phyloP scores from a whole-genome alignment of 2,113 vertebrate species.

The Dolichotis patagonum region DNA sequence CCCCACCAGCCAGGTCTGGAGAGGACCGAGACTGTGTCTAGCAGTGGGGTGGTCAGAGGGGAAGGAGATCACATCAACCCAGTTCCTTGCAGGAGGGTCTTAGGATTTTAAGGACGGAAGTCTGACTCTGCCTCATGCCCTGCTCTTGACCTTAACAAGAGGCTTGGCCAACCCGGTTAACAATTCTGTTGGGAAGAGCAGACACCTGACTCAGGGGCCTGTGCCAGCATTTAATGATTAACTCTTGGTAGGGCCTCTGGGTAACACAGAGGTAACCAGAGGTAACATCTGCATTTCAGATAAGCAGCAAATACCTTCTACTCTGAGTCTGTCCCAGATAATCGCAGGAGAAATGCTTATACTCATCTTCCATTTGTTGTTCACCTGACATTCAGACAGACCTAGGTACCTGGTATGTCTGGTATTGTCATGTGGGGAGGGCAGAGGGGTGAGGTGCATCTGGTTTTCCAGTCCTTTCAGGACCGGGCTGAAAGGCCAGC shows the following conservation, averaged over 20 bases:
- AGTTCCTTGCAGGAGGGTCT: not conserved
- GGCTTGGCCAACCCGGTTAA: not conserved
- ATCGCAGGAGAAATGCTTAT: rapidly evolving
- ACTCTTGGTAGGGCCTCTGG: not conserved
- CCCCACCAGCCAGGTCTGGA: rapidly evolving
- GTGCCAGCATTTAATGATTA: slow-evolving; percentile 47
- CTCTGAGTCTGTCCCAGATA: not conserved
- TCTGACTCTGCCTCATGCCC: not conserved
- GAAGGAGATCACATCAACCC: not conserved
- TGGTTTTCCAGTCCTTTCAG: not conserved
- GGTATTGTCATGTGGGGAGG: rapidly evolving
- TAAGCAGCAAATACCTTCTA: rapidly evolving
- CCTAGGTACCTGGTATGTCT: rapidly evolving
- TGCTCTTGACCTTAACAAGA: not conserved
- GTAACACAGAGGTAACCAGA: not conserved
- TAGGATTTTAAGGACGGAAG: not conserved
- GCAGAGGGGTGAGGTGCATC: rapidly evolving
- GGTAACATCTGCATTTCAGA: not conserved
- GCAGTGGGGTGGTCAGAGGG: no score
- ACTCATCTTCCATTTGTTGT: rapidly evolving
- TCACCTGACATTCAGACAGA: not conserved
- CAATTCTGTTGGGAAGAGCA: not conserved
- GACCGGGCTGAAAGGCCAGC: rapidly evolving
- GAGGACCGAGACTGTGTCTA: not conserved
- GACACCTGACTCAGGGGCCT: not conserved